Evolutionary conservation across 2,888 invertebrate genomes (phyloP).

Genomic region (Eupsilia transversa): DNA sequence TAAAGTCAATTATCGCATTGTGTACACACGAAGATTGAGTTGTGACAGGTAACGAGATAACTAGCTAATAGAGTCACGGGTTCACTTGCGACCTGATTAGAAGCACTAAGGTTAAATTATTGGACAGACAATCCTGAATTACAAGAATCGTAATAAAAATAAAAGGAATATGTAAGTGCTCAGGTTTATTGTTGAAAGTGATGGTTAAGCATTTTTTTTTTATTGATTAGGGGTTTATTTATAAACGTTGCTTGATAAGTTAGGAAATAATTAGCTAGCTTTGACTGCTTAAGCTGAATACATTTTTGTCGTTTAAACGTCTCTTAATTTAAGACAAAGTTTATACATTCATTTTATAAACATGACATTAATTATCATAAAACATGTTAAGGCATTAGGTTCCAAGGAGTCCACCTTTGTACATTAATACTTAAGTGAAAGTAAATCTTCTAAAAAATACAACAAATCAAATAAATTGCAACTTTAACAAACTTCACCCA

Average conservation of each 20-base stretch:
- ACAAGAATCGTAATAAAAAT: not conserved
- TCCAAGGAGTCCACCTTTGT: not conserved
- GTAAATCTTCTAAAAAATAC: not conserved
- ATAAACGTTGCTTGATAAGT: too few relatives aligned
- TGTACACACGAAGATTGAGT: slow-evolving; percentile 71
- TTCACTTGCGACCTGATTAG: slow-evolving; percentile 70
- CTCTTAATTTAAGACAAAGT: not conserved
- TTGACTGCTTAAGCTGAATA: too few relatives aligned
- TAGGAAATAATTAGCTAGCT: too few relatives aligned
- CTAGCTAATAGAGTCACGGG: slow-evolving; percentile 72
- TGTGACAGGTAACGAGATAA: slow-evolving; percentile 78
- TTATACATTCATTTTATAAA: not conserved
- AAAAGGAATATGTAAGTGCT: not conserved
- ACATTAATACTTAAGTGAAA: not conserved
- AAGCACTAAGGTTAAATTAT: slow-evolving; percentile 16
- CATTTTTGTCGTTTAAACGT: not conserved
- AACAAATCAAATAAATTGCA: slow-evolving; percentile 14
- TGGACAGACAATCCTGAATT: not conserved
- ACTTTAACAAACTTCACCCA: slow-evolving; percentile 13
- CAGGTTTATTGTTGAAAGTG: not conserved
- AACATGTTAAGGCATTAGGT: not conserved
- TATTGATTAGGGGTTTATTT: not conserved
- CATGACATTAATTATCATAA: not conserved
- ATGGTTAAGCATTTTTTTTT: too few relatives aligned
- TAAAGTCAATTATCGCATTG: slow-evolving; percentile 75